Conservation (phyloP, 2,888 invertebrate species). For the Polymixis lichenea region DNA sequence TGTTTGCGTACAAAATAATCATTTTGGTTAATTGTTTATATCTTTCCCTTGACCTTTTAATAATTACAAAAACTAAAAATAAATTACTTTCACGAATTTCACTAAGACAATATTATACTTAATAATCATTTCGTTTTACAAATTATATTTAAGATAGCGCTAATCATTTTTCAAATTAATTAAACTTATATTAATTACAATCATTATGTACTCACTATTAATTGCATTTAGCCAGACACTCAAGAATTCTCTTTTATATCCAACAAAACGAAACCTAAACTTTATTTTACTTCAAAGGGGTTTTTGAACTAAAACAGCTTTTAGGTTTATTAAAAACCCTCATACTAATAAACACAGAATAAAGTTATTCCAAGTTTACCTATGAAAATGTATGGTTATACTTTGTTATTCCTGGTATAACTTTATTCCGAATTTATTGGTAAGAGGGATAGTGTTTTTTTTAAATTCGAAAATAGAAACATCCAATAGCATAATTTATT, state of each 20-base stretch:
- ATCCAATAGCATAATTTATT: too few relatives aligned
- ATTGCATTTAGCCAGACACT: conserved; percentile 4
- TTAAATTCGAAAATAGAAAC: too few relatives aligned
- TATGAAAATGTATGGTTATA: too few relatives aligned
- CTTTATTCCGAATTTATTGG: too few relatives aligned
- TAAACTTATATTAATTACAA: neutral
- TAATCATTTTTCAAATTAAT: neutral
- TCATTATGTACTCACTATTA: neutral
- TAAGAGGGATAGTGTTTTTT: neutral
- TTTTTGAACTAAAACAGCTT: neutral
- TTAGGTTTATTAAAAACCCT: neutral
- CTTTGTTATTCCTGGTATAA: too few relatives aligned
- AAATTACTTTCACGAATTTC: neutral
- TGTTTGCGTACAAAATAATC: neutral
- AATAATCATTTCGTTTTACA: conserved; percentile 1
- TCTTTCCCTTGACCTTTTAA: too few relatives aligned
- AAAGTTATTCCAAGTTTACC: too few relatives aligned
- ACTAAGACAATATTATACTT: neutral
- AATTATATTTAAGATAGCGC: neutral
- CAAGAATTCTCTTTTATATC: neutral
- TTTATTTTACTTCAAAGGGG: neutral
- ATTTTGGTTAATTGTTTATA: neutral
- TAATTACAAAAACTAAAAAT: too few relatives aligned
- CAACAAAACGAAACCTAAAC: neutral
- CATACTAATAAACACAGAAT: too few relatives aligned